Base-by-base conservation (phyloP, 2,888 invertebrate genomes). In the Rosalia funebris region DNA sequence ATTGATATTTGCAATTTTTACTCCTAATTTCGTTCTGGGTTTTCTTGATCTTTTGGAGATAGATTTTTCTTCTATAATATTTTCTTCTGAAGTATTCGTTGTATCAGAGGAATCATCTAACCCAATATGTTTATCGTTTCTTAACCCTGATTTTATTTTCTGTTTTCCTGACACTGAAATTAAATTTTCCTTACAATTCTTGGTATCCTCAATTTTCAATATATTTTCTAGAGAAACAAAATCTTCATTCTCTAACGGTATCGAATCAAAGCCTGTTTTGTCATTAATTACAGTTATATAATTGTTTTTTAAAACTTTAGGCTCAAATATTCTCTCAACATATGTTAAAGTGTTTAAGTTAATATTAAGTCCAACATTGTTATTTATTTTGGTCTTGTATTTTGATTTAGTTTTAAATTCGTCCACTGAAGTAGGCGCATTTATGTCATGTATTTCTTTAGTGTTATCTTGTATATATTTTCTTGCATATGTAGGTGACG, bases 1-100 rank as follows among this genome's bases (percentile, higher is more conserved):
- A 31, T 62, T 60, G 10, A 54, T 46, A 11, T 32, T 64, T 36
- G 69, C 71, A 55, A 82, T 77, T 55, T 81, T 77, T 5, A 81
- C 77, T 5, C 82, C 82, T 16, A 82, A 68, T 66, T 82, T 82
- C 0, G 78, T 56, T 70, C 81, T 82, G 1, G 80, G 80, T 69
- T 81, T 82, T 25, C 80, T 71, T 1, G 71, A 65, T 48, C 79
- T 79, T 50, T 77, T 78, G 0, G 68, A 31, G 2, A 72, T n/a
- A 7, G 52, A 50, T 58, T 66, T 63, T 44, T 76, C 72, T 34
- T 71, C 71, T 10, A 65, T 46, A 12, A 60, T 61, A 37, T 69
- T 68, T 11, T 66, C 65, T 41, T 69, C 69, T 1, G 67, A 67
- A 1, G 66, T 63, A 46, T 66, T 63, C 0, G 60, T 60, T 10